Evolutionary conservation across 2,797 vertebrate genomes (phyloP), one percentile per base, ranked within the genome.

Genomic region (Cichlasoma orientale): DNA sequence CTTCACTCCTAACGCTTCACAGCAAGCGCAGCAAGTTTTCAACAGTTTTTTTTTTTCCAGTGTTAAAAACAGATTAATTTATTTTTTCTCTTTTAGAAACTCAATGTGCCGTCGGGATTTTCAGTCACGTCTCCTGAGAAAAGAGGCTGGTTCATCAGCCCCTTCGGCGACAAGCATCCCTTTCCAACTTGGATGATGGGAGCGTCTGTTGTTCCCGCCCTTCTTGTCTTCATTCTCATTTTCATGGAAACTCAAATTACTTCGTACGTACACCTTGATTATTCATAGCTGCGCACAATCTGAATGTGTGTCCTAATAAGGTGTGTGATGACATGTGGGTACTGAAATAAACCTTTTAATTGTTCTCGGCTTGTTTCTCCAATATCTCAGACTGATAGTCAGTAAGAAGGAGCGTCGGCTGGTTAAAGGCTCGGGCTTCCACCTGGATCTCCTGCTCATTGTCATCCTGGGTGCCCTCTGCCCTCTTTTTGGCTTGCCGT

Each of bases 221-320:
- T 99, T 50, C 95, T 99, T 3, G 98, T 99, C 88, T 98, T 99
- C 92, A 99, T 99, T 91, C 96, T 99, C 79, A 99, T 99, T 93
- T 99, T 99, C 92, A 99, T 99, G 98, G 98, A 99, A 94, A 98
- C 98, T 5, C 98, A 99, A 89, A 99, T 99, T 88, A 99, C 98
- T 7, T 97, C 97, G 98, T 99, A 93, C 93, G 98, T 95, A 57
- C 33, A 8, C 7, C n/a, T 7, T 58, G 11, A 77, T 57, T 3
- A 16, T 14, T 3, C n/a, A 2, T 8, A 25, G 18, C 9, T 66
- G 3, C 27, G 10, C 59, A 13, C 38, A 13, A 4, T 41, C 38
- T 41, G 18, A 12, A 38, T 47, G 13, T 47, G 13, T 59, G 4
- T 18, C 16, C 29, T 7, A 72, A 2, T 12, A 7, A 27, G 11